A percentile compares a stretch with the other conserved stretches of the same genome.
phyloP scores from a whole-genome alignment of 2,113 vertebrate genomes.

The Clarias batrachus region DNA sequence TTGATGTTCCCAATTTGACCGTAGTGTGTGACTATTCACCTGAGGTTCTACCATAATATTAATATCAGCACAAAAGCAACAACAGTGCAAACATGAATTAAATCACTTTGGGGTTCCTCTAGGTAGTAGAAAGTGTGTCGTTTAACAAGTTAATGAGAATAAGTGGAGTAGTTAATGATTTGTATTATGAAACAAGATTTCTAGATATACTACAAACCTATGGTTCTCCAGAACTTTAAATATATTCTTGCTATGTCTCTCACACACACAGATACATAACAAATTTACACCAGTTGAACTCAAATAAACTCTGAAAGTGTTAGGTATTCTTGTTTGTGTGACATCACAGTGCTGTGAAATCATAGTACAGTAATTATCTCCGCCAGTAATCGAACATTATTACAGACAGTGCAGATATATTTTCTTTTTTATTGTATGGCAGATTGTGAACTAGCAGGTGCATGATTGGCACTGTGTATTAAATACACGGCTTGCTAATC shows the following conservation, averaged over 20 bases:
- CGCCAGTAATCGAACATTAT: neutral
- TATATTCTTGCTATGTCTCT: neutral
- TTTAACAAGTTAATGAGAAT: neutral
- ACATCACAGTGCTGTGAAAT: neutral
- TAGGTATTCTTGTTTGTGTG: too few species aligned
- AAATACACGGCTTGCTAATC: neutral
- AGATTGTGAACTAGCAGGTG: neutral
- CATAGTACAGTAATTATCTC: neutral
- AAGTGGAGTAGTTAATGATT: neutral
- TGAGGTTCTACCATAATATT: too few species aligned
- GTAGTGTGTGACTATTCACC: too few species aligned
- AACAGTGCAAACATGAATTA: neutral
- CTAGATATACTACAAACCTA: neutral
- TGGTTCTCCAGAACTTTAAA: neutral
- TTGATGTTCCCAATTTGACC: too few species aligned
- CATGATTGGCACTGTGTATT: neutral
- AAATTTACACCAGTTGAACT: too few species aligned
- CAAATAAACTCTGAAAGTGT: too few species aligned
- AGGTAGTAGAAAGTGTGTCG: neutral
- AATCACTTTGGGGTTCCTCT: neutral
- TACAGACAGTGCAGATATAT: neutral
- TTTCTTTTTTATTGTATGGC: neutral
- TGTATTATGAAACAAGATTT: neutral
- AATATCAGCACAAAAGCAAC: neutral
- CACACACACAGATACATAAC: neutral